A percentile compares a stretch with the other conserved stretches of the same genome.
These are phyloP conservation scores for Seriola rivoliana DNA, from an alignment of 2,113 vertebrate genomes.

Conservation along the genomic window DNA sequence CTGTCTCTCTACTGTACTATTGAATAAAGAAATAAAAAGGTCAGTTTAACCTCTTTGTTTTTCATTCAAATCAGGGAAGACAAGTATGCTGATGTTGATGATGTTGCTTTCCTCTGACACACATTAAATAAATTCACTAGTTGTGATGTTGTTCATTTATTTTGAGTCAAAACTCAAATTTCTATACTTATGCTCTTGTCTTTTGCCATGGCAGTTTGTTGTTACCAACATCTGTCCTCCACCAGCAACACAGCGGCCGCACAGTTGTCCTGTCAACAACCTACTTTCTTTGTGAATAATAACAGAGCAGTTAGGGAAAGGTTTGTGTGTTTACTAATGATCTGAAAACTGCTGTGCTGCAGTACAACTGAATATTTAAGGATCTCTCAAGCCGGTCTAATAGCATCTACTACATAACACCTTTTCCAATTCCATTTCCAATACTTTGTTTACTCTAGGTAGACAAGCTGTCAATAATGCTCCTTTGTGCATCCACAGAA, in stretches of 20 bases:
- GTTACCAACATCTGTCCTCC: slow-evolving; percentile 20
- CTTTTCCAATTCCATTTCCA: not conserved
- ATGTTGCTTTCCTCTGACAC: not conserved
- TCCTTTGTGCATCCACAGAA: not conserved
- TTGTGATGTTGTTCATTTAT: not conserved
- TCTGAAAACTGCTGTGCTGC: not conserved
- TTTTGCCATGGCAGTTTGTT: not conserved
- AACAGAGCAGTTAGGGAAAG: not conserved
- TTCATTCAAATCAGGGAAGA: no score
- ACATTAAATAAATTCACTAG: not conserved
- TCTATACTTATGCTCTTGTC: not conserved
- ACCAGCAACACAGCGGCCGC: slow-evolving; percentile 13
- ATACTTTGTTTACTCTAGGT: slow-evolving; percentile 9
- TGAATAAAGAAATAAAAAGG: no score
- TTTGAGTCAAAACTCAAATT: not conserved
- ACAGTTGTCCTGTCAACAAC: slow-evolving; percentile 19
- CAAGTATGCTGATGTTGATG: no score
- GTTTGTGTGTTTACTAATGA: not conserved
- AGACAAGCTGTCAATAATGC: not conserved
- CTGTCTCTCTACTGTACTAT: no score
- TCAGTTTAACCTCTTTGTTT: not conserved
- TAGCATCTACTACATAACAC: not conserved
- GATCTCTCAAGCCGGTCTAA: not conserved
- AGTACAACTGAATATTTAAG: not conserved
- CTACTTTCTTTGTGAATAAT: not conserved